Base-by-base conservation (phyloP, 53 echinoderm and acorn worm species). In the Arbacia lixula region DNA sequence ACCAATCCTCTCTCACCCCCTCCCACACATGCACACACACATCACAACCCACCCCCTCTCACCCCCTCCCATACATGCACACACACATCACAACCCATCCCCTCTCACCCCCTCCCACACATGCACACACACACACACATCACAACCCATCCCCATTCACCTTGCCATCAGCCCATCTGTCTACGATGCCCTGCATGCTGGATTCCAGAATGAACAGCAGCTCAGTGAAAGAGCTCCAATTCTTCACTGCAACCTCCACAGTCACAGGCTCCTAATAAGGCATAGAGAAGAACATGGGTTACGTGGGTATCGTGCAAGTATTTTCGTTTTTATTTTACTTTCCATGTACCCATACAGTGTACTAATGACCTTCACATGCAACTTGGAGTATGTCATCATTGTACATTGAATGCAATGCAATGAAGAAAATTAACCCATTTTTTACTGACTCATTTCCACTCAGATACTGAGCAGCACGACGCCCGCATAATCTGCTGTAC, bases 161-260 rank as follows among this genome's bases (percentile, higher is more conserved):
- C 94, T 97, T 97, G 34, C 97, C 97, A 74, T 90, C 90, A 16
- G 94, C 90, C 97, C 94, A 97, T 71, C 94, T 85, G 67, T 97
- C 97, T 0, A 97, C 90, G 24, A 97, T 94, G 37, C 88, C 94
- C 72, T 96, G 94, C 85, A 96, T 91, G 62, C 85, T 92, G 31
- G 97, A 91, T 31, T 96, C 97, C 31, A 96, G 68, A 46, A 89
- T 91, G 53, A 94, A 91, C 27, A 91, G 69, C 14, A 96, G 68
- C 69, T 96, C 97, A 33, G 53, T 85, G 53, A 94, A 96, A 5
- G 84, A 43, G 2, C 76, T 84, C 97, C 97, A 96, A 24, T 87
- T 79, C 51, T 89, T 85, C 28, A 96, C 88, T 36, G 87, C 83
- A 9, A 80, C 85, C 60, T 89, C 89, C 57, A 91, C 83, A 6